These are phyloP conservation scores for Paraescarpia echinospica DNA, from an alignment of 1,140 invertebrate genomes.

Conservation along the genomic window DNA sequence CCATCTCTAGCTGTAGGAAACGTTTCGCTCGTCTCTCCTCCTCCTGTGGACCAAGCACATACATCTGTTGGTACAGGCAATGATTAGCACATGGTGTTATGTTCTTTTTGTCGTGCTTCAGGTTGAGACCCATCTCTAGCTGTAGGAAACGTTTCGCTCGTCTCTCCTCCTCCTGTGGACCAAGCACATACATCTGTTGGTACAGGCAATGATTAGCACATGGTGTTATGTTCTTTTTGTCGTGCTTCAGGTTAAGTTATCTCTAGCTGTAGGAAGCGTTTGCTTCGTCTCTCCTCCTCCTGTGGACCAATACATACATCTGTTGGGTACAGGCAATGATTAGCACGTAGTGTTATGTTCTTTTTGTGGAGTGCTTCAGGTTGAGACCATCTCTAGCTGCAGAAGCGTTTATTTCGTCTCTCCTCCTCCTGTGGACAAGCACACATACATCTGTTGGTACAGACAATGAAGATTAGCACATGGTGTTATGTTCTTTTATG, in stretches of 20 bases:
- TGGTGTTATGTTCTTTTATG: conserved; percentile 74
- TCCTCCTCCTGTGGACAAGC: conserved; percentile 44
- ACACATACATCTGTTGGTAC: background rate
- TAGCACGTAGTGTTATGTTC: conserved; percentile 65
- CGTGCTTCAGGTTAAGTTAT: conserved; percentile 95
- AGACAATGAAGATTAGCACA: background rate
- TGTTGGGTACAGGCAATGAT: background rate
- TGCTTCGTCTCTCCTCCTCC: conserved; percentile 48
- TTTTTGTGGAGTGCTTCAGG: conserved; percentile 81
- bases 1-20: conserved; percentile 92
- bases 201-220: background rate
- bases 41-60: conserved; percentile 36
- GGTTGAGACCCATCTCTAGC: conserved; percentile 94
- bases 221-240: conserved; percentile 74
- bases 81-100: conserved; percentile 59
- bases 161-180: conserved; percentile 47
- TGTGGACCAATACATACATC: conserved; percentile 22
- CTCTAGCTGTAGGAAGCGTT: conserved; percentile 77
- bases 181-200: background rate
- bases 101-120: conserved; percentile 79
- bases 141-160: conserved; percentile 67
- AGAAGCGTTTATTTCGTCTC: conserved; percentile 63
- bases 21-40: conserved; percentile 43
- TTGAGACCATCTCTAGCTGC: conserved; percentile 92
- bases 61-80: background rate